These are phyloP conservation scores for Enteromius treurensis DNA, from an alignment of 2,797 vertebrate species.

Conservation along the genomic window DNA sequence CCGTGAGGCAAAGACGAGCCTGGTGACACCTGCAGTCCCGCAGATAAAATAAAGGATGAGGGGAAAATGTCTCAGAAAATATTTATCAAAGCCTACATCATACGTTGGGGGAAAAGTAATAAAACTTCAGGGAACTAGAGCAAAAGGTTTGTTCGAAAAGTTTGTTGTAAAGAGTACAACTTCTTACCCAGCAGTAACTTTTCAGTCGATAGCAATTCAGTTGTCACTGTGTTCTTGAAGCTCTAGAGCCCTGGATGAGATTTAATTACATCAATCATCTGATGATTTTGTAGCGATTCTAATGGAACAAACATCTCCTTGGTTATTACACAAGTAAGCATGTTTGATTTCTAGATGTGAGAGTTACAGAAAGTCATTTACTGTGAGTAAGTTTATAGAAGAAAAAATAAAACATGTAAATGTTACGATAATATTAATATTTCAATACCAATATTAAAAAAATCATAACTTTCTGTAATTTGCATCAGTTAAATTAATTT, in stretches of 20 bases:
- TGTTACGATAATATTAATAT: too few relatives aligned
- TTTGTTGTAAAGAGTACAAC: slow-evolving; percentile 3
- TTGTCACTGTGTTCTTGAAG: neutral
- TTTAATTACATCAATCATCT: neutral
- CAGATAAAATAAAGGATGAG: slow-evolving; percentile 40
- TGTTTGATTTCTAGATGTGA: neutral
- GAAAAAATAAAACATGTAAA: too few relatives aligned
- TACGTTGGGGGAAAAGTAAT: slow-evolving; percentile 33
- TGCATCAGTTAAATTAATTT: neutral
- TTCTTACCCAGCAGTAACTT: neutral
- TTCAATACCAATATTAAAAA: neutral
- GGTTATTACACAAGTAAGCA: neutral
- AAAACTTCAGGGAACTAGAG: slow-evolving; percentile 21
- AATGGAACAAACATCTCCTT: neutral
- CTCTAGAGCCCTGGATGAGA: neutral
- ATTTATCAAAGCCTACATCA: slow-evolving; percentile 47
- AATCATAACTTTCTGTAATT: neutral
- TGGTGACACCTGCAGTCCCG: slow-evolving; percentile 23
- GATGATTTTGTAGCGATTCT: neutral
- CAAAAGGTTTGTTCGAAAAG: slow-evolving; percentile 13
- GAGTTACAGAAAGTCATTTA: neutral
- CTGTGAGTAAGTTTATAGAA: neutral
- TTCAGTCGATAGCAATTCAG: neutral
- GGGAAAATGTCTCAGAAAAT: slow-evolving; percentile 26
- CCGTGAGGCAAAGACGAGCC: slow-evolving; percentile 15